Conservation (phyloP, 1,140 invertebrate species). For the Heliconius hermathena region DNA sequence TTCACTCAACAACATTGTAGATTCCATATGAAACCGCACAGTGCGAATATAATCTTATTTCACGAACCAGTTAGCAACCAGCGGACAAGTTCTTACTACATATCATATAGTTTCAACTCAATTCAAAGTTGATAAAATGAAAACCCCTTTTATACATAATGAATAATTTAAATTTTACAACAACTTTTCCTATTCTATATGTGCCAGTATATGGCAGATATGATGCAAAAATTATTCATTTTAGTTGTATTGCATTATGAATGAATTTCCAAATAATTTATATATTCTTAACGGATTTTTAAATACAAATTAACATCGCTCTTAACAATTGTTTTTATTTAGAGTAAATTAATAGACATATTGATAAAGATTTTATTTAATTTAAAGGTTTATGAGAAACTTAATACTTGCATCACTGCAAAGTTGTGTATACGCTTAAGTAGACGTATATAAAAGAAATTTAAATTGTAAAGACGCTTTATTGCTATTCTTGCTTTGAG, state of each 20-base stretch:
- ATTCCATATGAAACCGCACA: conserved; percentile 16
- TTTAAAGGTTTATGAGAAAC: neutral
- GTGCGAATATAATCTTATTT: conserved; percentile 20
- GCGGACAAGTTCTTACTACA: conserved; percentile 5
- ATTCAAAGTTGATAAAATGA: neutral
- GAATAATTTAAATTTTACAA: conserved; percentile 6
- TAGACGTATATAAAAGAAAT: neutral
- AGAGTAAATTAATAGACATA: neutral
- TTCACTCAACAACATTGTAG: conserved; percentile 14
- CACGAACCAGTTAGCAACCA: conserved; percentile 19
- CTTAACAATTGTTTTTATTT: neutral
- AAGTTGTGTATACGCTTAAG: neutral
- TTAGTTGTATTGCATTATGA: neutral
- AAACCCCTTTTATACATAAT: neutral
- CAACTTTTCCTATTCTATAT: neutral
- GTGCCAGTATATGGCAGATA: neutral
- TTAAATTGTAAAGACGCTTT: neutral
- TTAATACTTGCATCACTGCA: neutral
- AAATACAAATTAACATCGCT: no score
- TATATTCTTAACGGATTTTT: neutral
- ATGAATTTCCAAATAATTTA: neutral
- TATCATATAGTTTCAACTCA: neutral
- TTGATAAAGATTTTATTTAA: neutral
- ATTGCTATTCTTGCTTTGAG: conserved; percentile 1
- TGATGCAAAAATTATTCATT: neutral